Base-by-base conservation (phyloP, 2,888 invertebrate species). In the Hipparchia sbordonii region DNA sequence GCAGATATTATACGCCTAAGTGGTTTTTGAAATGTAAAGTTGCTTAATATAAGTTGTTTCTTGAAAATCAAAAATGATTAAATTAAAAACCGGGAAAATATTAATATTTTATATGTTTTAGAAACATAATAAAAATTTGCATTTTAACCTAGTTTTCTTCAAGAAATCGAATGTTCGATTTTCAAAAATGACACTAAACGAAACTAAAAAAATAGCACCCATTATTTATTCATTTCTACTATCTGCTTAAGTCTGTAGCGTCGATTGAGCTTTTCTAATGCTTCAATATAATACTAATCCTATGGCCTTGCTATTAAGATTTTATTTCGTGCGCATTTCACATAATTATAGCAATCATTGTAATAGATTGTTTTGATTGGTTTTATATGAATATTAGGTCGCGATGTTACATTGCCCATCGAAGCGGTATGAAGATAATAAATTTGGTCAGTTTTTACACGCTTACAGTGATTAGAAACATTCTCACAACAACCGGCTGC, bases 341-440 rank as follows among this genome's bases (percentile, higher is more conserved):
- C 9, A 63, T 70, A 70, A 70, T 70, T 70, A 70, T 56, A 70
- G 70, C 62, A 70, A 70, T 70, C 70, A 63, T 13, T 66, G 52
- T 73, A 73, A 70, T 70, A 57, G 73, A 73, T 73, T 73, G 67
- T 70, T 73, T 73, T 73, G 70, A 73, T 73, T 73, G 67, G 70
- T 67, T 69, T 69, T 69, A 61, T 73, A 71, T 73, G 73, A 70
- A 70, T 73, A 73, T 72, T 72, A 69, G 69, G 46, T 59, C n/a
- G 62, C 54, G 67, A 65, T 65, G 51, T 70, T 59, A 70, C 69
- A 72, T 69, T 65, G 39, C 63, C 72, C 69, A 69, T 72, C 60
- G 69, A 69, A 70, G 45, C 52, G 52, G 68, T 51, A 46, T 68
- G 12, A 33, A 72, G 52, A 12, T 65, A 68, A 72, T 72, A 72